Conservation (phyloP, 2,797 vertebrate species). For the Coccyzus lansbergi region DNA sequence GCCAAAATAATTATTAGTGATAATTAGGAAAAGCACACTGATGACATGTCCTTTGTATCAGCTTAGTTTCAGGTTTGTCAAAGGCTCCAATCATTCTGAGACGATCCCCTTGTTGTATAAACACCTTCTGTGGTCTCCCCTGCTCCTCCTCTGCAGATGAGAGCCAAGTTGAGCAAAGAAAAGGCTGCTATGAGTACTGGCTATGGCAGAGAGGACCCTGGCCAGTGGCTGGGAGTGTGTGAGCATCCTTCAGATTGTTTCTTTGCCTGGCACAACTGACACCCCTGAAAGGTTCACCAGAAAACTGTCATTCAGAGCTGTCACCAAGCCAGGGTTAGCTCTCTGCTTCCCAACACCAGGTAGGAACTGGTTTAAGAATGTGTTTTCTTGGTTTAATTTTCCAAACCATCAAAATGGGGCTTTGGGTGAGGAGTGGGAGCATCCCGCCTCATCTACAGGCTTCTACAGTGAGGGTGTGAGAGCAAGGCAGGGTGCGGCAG, state of each 20-base stretch:
- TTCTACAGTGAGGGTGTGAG: not conserved
- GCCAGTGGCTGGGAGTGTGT: not conserved
- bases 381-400: not conserved
- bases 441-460: not conserved
- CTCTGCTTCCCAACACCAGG: not conserved
- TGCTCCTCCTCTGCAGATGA: not conserved
- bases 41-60: slow-evolving; percentile 9
- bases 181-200: rapidly evolving
- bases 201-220: not conserved
- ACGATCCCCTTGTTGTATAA: not conserved
- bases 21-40: slow-evolving; percentile 9
- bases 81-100: not conserved
- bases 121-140: not conserved
- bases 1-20: slow-evolving; percentile 24
- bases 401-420: not conserved
- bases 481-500: not conserved
- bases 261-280: not conserved
- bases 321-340: not conserved
- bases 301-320: not conserved
- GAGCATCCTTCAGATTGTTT: not conserved
- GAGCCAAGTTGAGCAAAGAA: not conserved
- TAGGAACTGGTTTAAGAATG: not conserved
- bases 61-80: not conserved
- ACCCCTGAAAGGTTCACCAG: not conserved
- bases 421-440: not conserved